Base-by-base conservation (phyloP, 2,888 invertebrate genomes). In the Hypselothyrea guttata region DNA sequence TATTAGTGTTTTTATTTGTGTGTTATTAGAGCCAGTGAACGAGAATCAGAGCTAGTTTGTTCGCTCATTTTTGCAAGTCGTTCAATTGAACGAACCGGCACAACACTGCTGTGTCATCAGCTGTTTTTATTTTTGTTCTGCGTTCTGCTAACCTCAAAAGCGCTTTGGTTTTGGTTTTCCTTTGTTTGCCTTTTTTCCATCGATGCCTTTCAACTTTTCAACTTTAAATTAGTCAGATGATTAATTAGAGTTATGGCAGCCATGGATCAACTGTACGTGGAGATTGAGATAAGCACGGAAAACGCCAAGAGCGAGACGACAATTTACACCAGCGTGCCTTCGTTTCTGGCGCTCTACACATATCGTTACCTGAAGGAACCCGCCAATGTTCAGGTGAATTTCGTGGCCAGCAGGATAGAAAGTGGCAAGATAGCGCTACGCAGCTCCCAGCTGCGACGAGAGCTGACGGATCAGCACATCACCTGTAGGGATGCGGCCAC, bases 301-400 rank as follows among this genome's bases (percentile, higher is more conserved):
- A 72, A 81, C 61, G 73, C 72, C 4, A 55, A 48, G 13, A 55
- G 55, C 22, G 84, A 86, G 48, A 88, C 87, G 4, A 86, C 84
- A 51, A 86, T 90, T 34, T 86, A 84, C 33, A 91, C 91, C 37
- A 91, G 93, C 1, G 88, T 94, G 60, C 93, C 94, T 87, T 93
- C 94, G 1, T 91, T 93, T 51, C 88, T 95, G 49, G 91, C 92
- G 15, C 90, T 93, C 28, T 93, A 92, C 79, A 90, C 93, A 38
- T 92, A 92, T 74, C 93, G 92, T 81, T 93, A 92, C 84, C 92
- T 93, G 74, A 87, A 89, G 33, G 91, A 91, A 41, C 81, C 90
- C 22, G 38, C 85, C 91, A 64, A 88, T 75, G 65, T 88, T 91
- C 61, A 91, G 89, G 60, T 91, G 91, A 71, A 90, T 92, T 70